Base-by-base conservation (phyloP, 2,113 vertebrate species). In the Eonycteris spelaea region DNA sequence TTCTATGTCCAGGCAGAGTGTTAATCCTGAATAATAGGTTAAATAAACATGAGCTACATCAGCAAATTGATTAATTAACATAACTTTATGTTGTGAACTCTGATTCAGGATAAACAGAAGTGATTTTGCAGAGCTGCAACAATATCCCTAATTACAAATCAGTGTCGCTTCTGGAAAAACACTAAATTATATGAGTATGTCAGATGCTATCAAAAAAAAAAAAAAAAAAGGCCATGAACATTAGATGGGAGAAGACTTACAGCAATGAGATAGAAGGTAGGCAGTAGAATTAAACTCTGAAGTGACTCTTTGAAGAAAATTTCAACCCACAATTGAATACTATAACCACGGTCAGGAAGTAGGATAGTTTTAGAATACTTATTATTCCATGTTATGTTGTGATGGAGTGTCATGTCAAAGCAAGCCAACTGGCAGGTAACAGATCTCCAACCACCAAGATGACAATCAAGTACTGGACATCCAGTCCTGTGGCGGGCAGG, bases 61-160 rank as follows among this genome's bases (percentile, higher is more conserved):
- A 92, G 80, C 30, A 92, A 53, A 79, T 11, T 55, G n/a, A 73
- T 82, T 80, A 65, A 79, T 51, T 75, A 87, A 45, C 43, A 70
- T 71, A 26, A 86, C 89, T 90, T 63, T 67, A 91, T 78, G 7
- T 87, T 82, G 78, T 78, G 83, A 91, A 83, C 33, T 96, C 77
- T 68, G 14, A 33, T 30, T 86, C 67, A 86, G 10, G 59, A 93
- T 55, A 86, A 91, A 91, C 22, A 89, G 57, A 88, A 94, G 61
- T n/a, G 24, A 88, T 91, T 86, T 84, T 91, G 16, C 65, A 88
- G 53, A 90, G 2, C 30, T 80, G 28, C 21, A 61, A 74, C 48
- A 75, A 59, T 61, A 86, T 88, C 9, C 5, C 30, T 80, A 53
- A 77, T 61, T 6, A 12, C 45, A 87, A 68, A 92, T 89, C 48